Evolutionary conservation across 2,888 invertebrate genomes (phyloP), one percentile per base, ranked within the genome.

Genomic region (Parnassius orleans): DNA sequence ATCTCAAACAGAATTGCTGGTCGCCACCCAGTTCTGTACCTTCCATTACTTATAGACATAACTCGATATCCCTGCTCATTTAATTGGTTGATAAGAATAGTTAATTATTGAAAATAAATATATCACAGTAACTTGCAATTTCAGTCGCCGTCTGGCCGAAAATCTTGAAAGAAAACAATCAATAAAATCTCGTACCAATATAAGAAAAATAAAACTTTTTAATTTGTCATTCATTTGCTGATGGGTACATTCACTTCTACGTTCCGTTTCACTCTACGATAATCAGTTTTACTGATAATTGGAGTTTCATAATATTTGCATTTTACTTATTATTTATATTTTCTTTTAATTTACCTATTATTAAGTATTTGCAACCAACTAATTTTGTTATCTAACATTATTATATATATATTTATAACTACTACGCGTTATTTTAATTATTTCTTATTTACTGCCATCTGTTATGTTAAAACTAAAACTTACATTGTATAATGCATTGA

Each of bases 1-100:
- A 96, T 92, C 96, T 94, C 90, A 96, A 94, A 93, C 96, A 96
- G 92, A 96, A 96, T 93, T 96, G 96, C 93, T 96, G 96, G 92
- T 95, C 95, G 86, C 93, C 94, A 86, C 90, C 92, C 90, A 92
- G 91, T 91, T 92, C 92, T 90, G 92, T 87, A 87, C 92, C 92
- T 92, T 92, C 92, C 92, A 92, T 92, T 92, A 92, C 92, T 92
- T 90, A 92, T 90, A 91, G 86, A 92, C 92, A 92, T 92, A 91
- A 92, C 91, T 92, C 84, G 89, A 86, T 91, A 88, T 89, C 89
- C 91, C 87, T 90, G 90, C 88, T 91, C 92, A 92, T 92, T 91
- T 91, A 92, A 91, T 90, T 90, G 84, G 81, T 89, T 90, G 90
- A 90, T 89, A 90, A 91, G 87, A 90, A 90, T 89, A 87, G 86